Conservation (phyloP, 2,888 invertebrate genomes). For the Drosophila vallismaia region DNA sequence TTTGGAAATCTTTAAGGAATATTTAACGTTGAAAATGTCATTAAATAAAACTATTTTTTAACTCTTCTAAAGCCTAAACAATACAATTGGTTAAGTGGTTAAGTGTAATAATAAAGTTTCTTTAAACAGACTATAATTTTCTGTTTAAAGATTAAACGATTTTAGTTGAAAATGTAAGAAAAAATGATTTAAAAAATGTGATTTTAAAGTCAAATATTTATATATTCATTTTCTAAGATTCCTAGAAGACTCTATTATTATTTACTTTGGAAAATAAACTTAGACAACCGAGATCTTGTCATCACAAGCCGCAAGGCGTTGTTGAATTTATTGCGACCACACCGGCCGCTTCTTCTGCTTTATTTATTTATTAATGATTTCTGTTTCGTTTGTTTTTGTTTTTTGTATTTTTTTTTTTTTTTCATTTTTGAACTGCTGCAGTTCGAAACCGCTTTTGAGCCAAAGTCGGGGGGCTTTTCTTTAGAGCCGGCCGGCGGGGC, state of each 20-base stretch:
- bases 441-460: constrained; percentile 14
- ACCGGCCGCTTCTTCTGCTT: constrained; percentile 2
- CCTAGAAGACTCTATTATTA: not conserved
- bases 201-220: not conserved
- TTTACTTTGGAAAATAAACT: not conserved
- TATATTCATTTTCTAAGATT: not conserved
- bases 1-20: too few species aligned
- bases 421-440: constrained; percentile 14
- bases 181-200: not conserved
- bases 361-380: not conserved
- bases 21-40: too few species aligned
- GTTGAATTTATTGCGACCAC: constrained; percentile 2
- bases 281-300: not conserved
- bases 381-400: not conserved
- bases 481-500: constrained; percentile 44
- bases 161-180: not conserved
- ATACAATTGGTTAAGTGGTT: too few species aligned
- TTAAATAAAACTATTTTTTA: too few species aligned
- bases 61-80: too few species aligned
- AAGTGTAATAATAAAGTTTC: too few species aligned
- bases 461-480: constrained; percentile 52
- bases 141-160: not conserved
- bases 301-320: not conserved
- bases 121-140: too few species aligned
- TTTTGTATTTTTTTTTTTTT: constrained; percentile 1